Percentiles rank a stretch among this genome's conserved stretches.
phyloP scores from a whole-genome alignment of 2,113 vertebrate genomes.

The sheep (Ovis aries) region ARS-UI_Ramb_v3.0 NC_056070.1:68504501-68505000 shows the following conservation, averaged over 20 bases:
- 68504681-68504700: fast-evolving
- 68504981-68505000: fast-evolving
- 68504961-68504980: background rate
- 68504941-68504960: background rate
- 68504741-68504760: background rate
- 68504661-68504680: background rate
- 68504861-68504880: background rate
- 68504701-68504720: background rate
- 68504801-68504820: background rate
- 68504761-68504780: background rate
- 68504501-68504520: background rate
- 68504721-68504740: background rate
- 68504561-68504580: background rate
- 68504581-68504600: background rate
- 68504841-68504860: background rate
- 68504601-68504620: background rate
- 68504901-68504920: background rate
- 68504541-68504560: background rate
- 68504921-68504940: background rate
- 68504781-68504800: background rate
- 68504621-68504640: background rate
- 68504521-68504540: background rate
- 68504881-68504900: background rate
- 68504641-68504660: background rate
- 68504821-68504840: background rate